These are phyloP conservation scores for Proisotoma minuta DNA, from an alignment of 2,888 invertebrate species.

Conservation along the genomic window DNA sequence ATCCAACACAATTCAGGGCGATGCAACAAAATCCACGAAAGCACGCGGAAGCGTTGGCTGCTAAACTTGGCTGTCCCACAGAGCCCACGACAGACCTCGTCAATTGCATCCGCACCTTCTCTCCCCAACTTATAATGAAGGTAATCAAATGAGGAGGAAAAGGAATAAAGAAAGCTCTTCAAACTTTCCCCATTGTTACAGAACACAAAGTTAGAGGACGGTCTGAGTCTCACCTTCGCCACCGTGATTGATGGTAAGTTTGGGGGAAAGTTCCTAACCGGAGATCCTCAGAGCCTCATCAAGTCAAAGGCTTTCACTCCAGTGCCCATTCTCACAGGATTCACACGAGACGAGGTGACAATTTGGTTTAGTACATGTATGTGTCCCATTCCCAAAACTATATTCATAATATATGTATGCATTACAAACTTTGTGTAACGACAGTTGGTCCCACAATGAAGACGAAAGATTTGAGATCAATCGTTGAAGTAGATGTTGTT, in stretches of 20 bases:
- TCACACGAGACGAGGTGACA: slow-evolving; percentile 51
- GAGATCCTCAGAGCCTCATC: slow-evolving; percentile 49
- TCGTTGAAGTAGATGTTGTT: slow-evolving; percentile 47
- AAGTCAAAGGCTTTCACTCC: slow-evolving; percentile 48
- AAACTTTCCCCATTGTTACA: slow-evolving; percentile 18
- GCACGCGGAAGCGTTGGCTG: slow-evolving; percentile 49
- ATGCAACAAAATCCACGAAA: slow-evolving; percentile 50
- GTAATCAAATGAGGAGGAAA: slow-evolving; percentile 27
- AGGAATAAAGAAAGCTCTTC: slow-evolving; percentile 6
- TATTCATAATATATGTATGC: too few species aligned
- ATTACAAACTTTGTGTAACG: too few species aligned
- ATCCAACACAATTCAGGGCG: slow-evolving; percentile 45
- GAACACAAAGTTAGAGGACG: slow-evolving; percentile 48
- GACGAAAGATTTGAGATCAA: slow-evolving; percentile 45
- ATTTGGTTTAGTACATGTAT: slow-evolving; percentile 50
- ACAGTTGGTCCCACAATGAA: slow-evolving; percentile 47
- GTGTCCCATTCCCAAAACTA: slow-evolving; percentile 15
- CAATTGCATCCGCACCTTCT: slow-evolving; percentile 48
- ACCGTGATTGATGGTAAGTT: slow-evolving; percentile 51
- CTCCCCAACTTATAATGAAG: slow-evolving; percentile 48
- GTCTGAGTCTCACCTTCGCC: slow-evolving; percentile 50
- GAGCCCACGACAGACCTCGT: slow-evolving; percentile 47
- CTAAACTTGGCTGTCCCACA: slow-evolving; percentile 48
- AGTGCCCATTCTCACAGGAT: slow-evolving; percentile 50
- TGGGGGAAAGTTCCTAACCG: slow-evolving; percentile 49